Base-by-base conservation (phyloP, 2,113 vertebrate species). In the Myiozetetes cayanensis region DNA sequence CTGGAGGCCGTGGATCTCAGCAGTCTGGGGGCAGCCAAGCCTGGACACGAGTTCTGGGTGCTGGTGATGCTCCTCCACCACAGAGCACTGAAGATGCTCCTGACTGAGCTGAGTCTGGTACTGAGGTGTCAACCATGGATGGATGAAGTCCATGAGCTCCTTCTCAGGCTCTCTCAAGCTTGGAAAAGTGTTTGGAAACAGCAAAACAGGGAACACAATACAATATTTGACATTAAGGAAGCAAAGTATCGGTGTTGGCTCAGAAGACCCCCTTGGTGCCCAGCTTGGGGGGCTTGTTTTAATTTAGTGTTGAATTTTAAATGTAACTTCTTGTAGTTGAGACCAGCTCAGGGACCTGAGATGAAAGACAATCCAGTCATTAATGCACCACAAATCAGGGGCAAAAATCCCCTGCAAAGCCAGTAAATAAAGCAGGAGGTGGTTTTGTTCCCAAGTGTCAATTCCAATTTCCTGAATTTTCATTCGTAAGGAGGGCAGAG, bases 331-430 rank as follows among this genome's bases (percentile, higher is more conserved):
- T 97, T 68, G 76, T 43, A 30, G 83, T 53, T 73, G 68, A 94
- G 72, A 61, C 35, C 35, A 37, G 62, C 47, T 94, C 83, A 68
- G 70, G 23, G 89, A 61, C 44, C 37, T 61, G 80, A 83, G 89
- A 53, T 86, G 85, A 89, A 95, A 96, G 95, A 77, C 87, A 94
- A 82, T 90, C 89, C 89, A 11, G 41, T 87, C 87, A 63, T 84
- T 97, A 97, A 97, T 70, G 72, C 33, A 56, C 93, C 66, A 6
- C 97, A 97, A 94, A 95, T 91, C 27, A 50, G 83, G n/a, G 33
- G 28, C 14, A 68, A 59, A 96, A 97, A 24, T 88, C 93, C 89
- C 71, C 95, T 87, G 95, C 91, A 65, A 85, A 14, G 62, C 62
- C 78, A 23, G 66, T 76, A 86, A 94, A 95, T 67, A 89, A 86